A percentile compares a stretch with the other conserved stretches of the same genome.
Evolutionary conservation across 2,888 invertebrate species (phyloP).

Genomic region (Hypomecis punctinalis): DNA sequence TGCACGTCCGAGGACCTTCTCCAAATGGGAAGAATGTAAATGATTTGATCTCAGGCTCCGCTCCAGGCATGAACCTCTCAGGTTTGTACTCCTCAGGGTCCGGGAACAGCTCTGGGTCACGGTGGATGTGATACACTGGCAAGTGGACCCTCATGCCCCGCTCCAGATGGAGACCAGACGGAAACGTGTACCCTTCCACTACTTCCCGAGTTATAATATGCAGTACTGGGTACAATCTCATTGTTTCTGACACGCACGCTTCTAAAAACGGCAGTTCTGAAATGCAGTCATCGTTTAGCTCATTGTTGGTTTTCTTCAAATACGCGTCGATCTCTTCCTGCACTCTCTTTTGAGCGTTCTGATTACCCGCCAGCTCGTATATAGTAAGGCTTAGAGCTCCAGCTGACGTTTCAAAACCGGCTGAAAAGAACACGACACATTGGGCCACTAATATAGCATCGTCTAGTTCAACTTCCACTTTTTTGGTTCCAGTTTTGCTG

Average conservation of each 20-base stretch:
- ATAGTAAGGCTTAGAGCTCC: slow-evolving; percentile 9
- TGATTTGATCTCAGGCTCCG: slow-evolving; percentile 47
- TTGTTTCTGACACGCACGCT: slow-evolving; percentile 53
- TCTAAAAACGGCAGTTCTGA: slow-evolving; percentile 52
- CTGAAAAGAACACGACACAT: slow-evolving; percentile 19
- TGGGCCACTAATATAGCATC: slow-evolving; percentile 13
- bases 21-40: slow-evolving; percentile 58
- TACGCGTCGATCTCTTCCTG: slow-evolving; percentile 53
- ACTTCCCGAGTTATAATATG: slow-evolving; percentile 50
- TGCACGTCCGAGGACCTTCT: slow-evolving; percentile 55
- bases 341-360: slow-evolving; percentile 13
- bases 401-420: slow-evolving; percentile 27
- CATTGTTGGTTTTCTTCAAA: slow-evolving; percentile 39
- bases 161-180: slow-evolving; percentile 49
- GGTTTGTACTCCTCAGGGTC: too few relatives aligned
- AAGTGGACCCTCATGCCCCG: slow-evolving; percentile 53
- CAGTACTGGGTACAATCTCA: slow-evolving; percentile 53
- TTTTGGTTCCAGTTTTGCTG: background rate
- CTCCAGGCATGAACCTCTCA: slow-evolving; percentile 53
- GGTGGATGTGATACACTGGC: slow-evolving; percentile 53
- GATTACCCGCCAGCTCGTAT: slow-evolving; percentile 24
- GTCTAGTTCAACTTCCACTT: slow-evolving; percentile 7
- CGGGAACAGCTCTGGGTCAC: too few relatives aligned
- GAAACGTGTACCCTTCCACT: slow-evolving; percentile 50
- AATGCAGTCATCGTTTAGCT: slow-evolving; percentile 51